phyloP scores from a whole-genome alignment of 2,797 vertebrate species.

The Poecilia velifera region DNA sequence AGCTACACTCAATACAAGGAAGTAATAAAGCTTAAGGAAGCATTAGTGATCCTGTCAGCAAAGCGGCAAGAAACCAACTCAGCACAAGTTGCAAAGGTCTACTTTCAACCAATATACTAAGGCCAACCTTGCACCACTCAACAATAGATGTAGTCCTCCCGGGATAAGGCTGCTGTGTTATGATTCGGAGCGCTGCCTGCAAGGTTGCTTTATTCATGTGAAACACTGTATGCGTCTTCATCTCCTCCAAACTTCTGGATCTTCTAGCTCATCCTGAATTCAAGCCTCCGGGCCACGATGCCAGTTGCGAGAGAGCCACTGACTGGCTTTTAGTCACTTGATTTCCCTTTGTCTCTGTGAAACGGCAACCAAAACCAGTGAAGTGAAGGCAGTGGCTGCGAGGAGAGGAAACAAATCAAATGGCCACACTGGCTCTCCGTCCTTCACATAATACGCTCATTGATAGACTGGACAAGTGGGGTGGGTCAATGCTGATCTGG shows the following conservation, averaged over 20 bases:
- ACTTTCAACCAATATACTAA: constrained; percentile 30
- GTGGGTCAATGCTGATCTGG: not conserved
- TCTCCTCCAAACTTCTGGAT: constrained; percentile 39
- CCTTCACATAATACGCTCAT: not conserved
- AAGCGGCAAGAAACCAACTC: constrained; percentile 47
- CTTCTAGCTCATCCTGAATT: constrained; percentile 60
- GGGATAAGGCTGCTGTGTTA: constrained; percentile 9
- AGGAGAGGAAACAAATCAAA: constrained; percentile 30
- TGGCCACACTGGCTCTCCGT: not conserved
- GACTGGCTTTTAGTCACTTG: constrained; percentile 58
- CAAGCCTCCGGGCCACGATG: constrained; percentile 51
- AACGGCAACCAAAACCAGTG: constrained; percentile 39
- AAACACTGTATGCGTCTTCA: constrained; percentile 13
- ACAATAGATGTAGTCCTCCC: not conserved
- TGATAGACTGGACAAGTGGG: not conserved
- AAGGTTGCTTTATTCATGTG: constrained; percentile 7
- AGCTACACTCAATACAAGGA: constrained; percentile 50
- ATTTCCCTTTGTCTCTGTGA: constrained; percentile 47
- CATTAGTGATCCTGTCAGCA: constrained; percentile 52
- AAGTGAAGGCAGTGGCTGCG: constrained; percentile 28
- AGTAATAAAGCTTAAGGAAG: constrained; percentile 59
- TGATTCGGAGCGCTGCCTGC: not conserved
- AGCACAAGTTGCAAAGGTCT: constrained; percentile 52
- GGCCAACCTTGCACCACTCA: constrained; percentile 33
- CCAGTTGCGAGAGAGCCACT: constrained; percentile 47